Percentiles rank a stretch among this genome's conserved stretches.
phyloP scores from a whole-genome alignment of 2,888 invertebrate species.

The Megastigmus dorsalis region DNA sequence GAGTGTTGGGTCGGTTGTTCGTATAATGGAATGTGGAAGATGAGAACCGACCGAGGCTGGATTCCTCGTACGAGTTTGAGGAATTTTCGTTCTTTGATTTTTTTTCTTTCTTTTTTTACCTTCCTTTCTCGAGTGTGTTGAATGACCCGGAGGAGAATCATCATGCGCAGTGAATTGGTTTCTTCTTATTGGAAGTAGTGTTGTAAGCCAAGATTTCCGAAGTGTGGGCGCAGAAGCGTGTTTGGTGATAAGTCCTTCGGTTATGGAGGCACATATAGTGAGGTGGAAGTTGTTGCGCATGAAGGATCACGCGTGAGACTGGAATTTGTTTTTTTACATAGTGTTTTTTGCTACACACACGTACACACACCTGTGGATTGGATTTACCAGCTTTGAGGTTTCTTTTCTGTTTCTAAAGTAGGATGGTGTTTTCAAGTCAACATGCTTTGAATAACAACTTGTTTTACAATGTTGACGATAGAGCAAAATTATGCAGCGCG shows the following conservation, averaged over 20 bases:
- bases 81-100: no score
- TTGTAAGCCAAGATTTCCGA: background rate
- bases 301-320: background rate
- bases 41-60: slow-evolving; percentile 10
- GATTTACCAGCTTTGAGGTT: no score
- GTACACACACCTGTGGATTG: no score
- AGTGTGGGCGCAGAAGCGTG: background rate
- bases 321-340: background rate
- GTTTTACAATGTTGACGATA: no score
- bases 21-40: slow-evolving; percentile 41
- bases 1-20: background rate
- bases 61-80: slow-evolving; percentile 33
- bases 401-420: no score
- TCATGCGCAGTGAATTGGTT: slow-evolving; percentile 14
- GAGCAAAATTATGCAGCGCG: no score
- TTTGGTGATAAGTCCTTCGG: background rate
- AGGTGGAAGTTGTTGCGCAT: background rate
- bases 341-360: no score
- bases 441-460: no score
- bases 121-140: background rate
- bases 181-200: slow-evolving; percentile 1
- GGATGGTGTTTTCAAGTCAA: no score
- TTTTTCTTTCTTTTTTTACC: background rate
- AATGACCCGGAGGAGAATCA: slow-evolving; percentile 1
- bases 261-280: background rate